phyloP scores from a whole-genome alignment of 2,113 vertebrate genomes.

The Apodemus sylvaticus region DNA sequence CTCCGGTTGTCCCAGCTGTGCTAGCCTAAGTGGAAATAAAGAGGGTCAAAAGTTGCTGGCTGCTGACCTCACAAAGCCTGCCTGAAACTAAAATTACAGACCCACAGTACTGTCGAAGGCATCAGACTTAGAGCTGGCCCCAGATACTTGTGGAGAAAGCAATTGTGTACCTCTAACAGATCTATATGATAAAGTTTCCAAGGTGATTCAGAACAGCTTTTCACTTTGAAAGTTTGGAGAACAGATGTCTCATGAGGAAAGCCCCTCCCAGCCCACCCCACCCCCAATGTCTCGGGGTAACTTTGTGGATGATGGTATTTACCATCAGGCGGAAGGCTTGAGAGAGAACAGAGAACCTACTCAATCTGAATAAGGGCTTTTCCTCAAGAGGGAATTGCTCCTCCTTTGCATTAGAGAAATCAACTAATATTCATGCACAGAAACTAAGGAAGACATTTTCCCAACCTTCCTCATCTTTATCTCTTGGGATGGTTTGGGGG shows the following conservation, averaged over 20 bases:
- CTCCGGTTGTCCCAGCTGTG: background rate
- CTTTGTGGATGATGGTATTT: background rate
- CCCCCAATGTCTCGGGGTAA: conserved; percentile 32
- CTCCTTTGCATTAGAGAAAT: conserved; percentile 1
- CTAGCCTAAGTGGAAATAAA: conserved; percentile 8
- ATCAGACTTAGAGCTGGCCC: background rate
- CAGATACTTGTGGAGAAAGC: conserved; percentile 21
- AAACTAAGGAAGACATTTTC: background rate
- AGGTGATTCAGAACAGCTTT: conserved; percentile 63
- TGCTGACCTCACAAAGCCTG: background rate
- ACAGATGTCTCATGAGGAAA: conserved; percentile 62
- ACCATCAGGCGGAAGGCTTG: background rate
- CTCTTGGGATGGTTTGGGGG: background rate
- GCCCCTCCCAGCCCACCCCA: conserved; percentile 23
- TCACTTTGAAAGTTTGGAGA: conserved; percentile 62
- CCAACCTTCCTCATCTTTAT: background rate
- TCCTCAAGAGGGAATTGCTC: conserved; percentile 22
- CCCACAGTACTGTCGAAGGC: background rate
- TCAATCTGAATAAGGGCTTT: background rate
- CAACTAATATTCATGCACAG: background rate
- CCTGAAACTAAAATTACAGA: background rate
- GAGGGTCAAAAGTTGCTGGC: background rate
- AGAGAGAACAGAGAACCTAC: background rate
- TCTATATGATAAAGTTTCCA: conserved; percentile 45
- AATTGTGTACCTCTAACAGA: background rate